Percentiles rank a stretch among this genome's conserved stretches.
Conservation (phyloP, 2,797 vertebrate genomes). For the Trematomus bernacchii region DNA sequence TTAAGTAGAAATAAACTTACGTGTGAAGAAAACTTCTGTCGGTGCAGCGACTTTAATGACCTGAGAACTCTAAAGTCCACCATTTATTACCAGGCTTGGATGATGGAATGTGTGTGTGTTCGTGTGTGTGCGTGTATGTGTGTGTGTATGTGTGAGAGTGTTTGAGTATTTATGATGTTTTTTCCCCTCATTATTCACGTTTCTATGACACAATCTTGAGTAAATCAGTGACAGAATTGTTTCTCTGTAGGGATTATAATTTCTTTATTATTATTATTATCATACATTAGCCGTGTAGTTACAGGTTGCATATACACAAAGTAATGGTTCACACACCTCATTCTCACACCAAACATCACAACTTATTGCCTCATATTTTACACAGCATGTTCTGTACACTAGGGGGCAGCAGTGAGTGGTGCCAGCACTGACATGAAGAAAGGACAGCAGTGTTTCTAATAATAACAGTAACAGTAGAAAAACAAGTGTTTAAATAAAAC, state of each 20-base stretch:
- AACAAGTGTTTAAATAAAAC: conserved; percentile 57
- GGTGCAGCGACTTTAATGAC: background rate
- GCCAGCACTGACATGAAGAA: conserved; percentile 26
- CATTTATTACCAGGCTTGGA: conserved; percentile 29
- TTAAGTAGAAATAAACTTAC: conserved; percentile 21
- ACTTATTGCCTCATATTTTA: conserved; percentile 57
- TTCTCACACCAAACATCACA: conserved; percentile 42
- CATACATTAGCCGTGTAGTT: conserved; percentile 60
- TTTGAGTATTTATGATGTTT: background rate
- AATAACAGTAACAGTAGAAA: conserved; percentile 31
- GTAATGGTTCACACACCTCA: conserved; percentile 50
- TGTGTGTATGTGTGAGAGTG: background rate
- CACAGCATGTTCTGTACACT: conserved; percentile 51
- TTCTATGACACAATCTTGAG: background rate
- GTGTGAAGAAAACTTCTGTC: background rate
- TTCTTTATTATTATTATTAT: conserved; percentile 75
- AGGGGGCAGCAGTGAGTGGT: conserved; percentile 68
- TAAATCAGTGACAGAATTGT: background rate
- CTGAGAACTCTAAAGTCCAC: conserved; percentile 57
- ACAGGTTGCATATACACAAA: conserved; percentile 67
- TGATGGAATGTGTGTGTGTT: background rate
- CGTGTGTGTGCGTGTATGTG: too few relatives aligned
- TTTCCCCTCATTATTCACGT: background rate
- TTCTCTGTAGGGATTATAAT: conserved; percentile 46
- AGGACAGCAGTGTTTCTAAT: conserved; percentile 4